Evolutionary conservation across 2,113 vertebrate genomes (phyloP).

Genomic region (Sinosuthora webbiana): DNA sequence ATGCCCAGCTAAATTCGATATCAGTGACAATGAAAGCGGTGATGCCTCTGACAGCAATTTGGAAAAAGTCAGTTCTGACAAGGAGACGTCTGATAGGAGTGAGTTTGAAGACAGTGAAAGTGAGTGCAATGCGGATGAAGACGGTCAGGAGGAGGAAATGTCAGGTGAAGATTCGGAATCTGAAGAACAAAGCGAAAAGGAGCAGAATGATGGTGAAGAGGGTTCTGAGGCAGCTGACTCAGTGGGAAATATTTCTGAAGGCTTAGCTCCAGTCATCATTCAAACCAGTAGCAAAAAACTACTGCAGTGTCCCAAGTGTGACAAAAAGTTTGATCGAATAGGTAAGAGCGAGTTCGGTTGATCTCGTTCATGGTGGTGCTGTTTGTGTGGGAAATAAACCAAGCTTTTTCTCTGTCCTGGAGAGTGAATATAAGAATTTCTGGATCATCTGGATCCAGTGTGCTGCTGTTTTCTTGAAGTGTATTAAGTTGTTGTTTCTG

Average conservation of each 20-base stretch:
- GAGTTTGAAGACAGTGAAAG: conserved; percentile 74
- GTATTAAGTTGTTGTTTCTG: background rate
- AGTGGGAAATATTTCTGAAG: conserved; percentile 79
- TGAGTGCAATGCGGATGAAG: conserved; percentile 68
- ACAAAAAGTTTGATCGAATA: conserved; percentile 95
- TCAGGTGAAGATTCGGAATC: conserved; percentile 67
- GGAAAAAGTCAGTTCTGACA: conserved; percentile 61
- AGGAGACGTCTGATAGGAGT: conserved; percentile 62
- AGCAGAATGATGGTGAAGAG: conserved; percentile 67
- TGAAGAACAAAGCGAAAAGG: conserved; percentile 70
- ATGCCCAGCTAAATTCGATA: conserved; percentile 80
- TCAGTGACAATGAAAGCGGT: conserved; percentile 69
- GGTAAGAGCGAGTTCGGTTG: conserved; percentile 75
- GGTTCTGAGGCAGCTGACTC: conserved; percentile 65
- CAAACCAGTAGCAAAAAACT: conserved; percentile 87
- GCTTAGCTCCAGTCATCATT: conserved; percentile 85
- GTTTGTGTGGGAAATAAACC: background rate
- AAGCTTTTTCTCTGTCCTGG: background rate
- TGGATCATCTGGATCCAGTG: background rate
- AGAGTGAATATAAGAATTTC: background rate
- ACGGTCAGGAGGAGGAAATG: conserved; percentile 67
- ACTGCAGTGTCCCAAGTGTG: conserved; percentile 93
- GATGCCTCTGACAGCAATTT: conserved; percentile 64
- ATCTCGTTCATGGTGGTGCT: background rate
- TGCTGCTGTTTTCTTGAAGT: background rate